Conservation (phyloP, 2,113 vertebrate genomes). For the Hipposideros armiger region DNA sequence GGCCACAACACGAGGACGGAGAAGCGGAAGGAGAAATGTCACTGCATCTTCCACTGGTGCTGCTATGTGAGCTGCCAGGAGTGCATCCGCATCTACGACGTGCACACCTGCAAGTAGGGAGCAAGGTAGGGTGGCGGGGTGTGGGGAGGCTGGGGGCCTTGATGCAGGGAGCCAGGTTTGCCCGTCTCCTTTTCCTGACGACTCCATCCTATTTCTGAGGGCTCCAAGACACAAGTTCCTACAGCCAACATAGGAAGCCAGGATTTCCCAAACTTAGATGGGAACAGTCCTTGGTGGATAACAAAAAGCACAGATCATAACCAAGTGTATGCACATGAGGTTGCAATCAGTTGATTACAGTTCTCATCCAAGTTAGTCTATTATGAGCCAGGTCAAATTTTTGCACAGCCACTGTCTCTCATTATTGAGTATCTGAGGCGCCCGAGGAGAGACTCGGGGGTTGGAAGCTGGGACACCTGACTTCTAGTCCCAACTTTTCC, state of each 20-base stretch:
- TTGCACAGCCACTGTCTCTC: neutral
- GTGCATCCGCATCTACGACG: slow-evolving; percentile 96
- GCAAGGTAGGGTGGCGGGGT: neutral
- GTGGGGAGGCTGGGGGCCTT: neutral
- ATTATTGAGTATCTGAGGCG: neutral
- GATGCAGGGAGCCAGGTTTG: neutral
- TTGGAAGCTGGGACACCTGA: neutral
- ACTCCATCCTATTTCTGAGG: neutral
- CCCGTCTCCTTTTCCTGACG: neutral
- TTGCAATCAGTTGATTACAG: neutral
- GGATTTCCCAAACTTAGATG: neutral
- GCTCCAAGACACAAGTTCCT: neutral
- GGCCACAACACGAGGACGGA: slow-evolving; percentile 99
- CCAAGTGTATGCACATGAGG: neutral
- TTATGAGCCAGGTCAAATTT: neutral
- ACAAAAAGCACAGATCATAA: neutral
- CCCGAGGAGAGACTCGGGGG: neutral
- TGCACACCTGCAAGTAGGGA: slow-evolving; percentile 98
- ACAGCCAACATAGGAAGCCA: neutral
- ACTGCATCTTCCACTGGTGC: slow-evolving; percentile 99
- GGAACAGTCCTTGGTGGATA: neutral
- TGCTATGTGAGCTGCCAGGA: slow-evolving; percentile 99
- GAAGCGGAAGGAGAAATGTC: slow-evolving; percentile 98
- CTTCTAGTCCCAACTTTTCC: neutral
- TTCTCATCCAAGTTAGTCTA: neutral